phyloP scores from a whole-genome alignment of 1,140 invertebrate genomes.

The Zaprionus ornatus region DNA sequence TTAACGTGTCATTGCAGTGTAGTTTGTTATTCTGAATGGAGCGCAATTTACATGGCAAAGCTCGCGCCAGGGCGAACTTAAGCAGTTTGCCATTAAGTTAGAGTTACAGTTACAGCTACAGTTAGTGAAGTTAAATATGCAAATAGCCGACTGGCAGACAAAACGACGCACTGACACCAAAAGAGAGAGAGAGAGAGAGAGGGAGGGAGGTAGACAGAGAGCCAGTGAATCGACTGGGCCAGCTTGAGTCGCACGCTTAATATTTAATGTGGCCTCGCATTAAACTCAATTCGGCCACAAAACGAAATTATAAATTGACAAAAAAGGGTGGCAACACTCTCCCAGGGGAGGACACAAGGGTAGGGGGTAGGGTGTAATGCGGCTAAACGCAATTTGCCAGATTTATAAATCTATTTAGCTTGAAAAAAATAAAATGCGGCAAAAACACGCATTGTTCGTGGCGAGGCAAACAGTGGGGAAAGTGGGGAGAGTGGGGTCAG shows the following conservation, averaged over 20 bases:
- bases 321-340: conserved; percentile 6
- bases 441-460: conserved; percentile 1
- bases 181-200: conserved; percentile 1
- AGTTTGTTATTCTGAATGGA: conserved; percentile 61
- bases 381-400: conserved; percentile 44
- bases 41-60: conserved; percentile 66
- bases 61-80: conserved; percentile 25
- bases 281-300: conserved; percentile 35
- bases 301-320: conserved; percentile 43
- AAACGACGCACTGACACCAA: not conserved
- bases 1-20: conserved; percentile 46
- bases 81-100: conserved; percentile 26
- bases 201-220: too few relatives aligned
- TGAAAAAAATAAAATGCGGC: conserved; percentile 35
- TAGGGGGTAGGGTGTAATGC: not conserved
- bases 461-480: not conserved
- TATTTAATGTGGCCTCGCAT: conserved; percentile 42
- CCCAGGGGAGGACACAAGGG: not conserved
- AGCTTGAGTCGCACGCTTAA: conserved; percentile 12
- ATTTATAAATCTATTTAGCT: conserved; percentile 57
- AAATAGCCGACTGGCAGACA: conserved; percentile 36
- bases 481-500: not conserved
- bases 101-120: conserved; percentile 21
- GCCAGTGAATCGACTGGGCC: not conserved
- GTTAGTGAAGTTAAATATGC: conserved; percentile 55